Evolutionary conservation across 2,797 vertebrate species (phyloP), one percentile per base, ranked within the genome.

Genomic region (Myotis findleyi): DNA sequence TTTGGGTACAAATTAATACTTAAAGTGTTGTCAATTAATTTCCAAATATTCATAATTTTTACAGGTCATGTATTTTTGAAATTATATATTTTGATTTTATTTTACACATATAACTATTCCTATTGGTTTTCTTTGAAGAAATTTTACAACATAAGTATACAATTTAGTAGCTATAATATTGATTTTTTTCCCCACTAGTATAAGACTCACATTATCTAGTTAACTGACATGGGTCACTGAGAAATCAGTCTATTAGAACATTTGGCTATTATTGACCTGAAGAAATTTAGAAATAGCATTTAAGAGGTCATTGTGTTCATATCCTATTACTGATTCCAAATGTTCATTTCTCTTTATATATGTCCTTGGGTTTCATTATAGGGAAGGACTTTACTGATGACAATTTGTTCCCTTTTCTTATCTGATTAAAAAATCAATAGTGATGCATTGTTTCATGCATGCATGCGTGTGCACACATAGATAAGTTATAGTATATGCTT

Each of bases 351-450:
- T 71, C 13, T 88, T 95, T 75, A 21, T 86, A 80, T 27, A 81
- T 89, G 69, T 90, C 83, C 77, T 94, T 84, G 66, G 33, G 80
- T 76, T 96, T 97, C 89, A 76, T 91, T 89, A 89, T 10, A 95
- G 75, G 30, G 47, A 93, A 75, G 55, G 20, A 82, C 79, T 77
- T 91, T 86, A 7, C n/a, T 94, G 38, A 97, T 72, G 30, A 73
- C 38, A 95, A 72, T 96, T 95, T 97, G 64, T 92, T 95, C 92
- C 53, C n/a, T 83, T 97, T 72, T 33, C 30, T 96, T 95, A 94
- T 68, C n/a, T 91, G 72, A 95, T 96, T 97, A 97, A 81, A 95
- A 96, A 95, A 86, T 95, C 13, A 97, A 44, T 97, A 96, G 80
- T 72, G 66, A 93, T 92, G 12, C 11, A 44, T 12, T 33, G 3